Percentiles rank a stretch among this genome's conserved stretches.
These are phyloP conservation scores for Germaria angustata DNA, from an alignment of 2,888 invertebrate genomes.

Conservation along the genomic window DNA sequence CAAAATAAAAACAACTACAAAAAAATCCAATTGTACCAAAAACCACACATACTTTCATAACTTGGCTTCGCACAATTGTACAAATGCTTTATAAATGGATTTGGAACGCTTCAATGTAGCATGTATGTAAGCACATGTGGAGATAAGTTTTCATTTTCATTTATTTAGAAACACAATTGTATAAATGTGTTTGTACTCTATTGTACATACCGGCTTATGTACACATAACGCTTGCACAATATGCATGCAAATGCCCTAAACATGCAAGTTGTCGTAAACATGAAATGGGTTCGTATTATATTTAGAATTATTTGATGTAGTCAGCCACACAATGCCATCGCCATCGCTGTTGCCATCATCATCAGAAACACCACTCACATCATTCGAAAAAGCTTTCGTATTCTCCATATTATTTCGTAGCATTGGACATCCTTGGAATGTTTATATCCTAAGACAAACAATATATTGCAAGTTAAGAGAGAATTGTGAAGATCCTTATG, in stretches of 20 bases:
- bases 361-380: background rate
- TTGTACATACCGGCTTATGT: constrained; percentile 31
- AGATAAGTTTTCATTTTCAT: background rate
- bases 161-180: background rate
- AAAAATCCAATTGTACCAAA: constrained; percentile 39
- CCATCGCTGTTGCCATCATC: constrained; percentile 35
- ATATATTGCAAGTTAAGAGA: background rate
- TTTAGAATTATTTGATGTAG: constrained; percentile 78
- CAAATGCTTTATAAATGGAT: constrained; percentile 10
- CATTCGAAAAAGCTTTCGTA: constrained; percentile 19
- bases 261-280: constrained; percentile 74
- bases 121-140: background rate
- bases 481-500: constrained; percentile 10
- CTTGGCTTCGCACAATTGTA: background rate
- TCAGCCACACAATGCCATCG: constrained; percentile 64
- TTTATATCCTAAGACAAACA: background rate
- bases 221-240: constrained; percentile 45
- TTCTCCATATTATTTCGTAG: background rate
- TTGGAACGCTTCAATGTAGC: background rate
- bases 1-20: background rate
- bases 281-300: constrained; percentile 78
- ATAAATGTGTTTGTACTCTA: background rate
- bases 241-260: constrained; percentile 61
- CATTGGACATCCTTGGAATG: constrained; percentile 10
- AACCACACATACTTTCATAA: constrained; percentile 20